Percentiles rank a stretch among this genome's conserved stretches.
Conservation (phyloP, 2,888 invertebrate genomes). For the Matsumyia berberina region DNA sequence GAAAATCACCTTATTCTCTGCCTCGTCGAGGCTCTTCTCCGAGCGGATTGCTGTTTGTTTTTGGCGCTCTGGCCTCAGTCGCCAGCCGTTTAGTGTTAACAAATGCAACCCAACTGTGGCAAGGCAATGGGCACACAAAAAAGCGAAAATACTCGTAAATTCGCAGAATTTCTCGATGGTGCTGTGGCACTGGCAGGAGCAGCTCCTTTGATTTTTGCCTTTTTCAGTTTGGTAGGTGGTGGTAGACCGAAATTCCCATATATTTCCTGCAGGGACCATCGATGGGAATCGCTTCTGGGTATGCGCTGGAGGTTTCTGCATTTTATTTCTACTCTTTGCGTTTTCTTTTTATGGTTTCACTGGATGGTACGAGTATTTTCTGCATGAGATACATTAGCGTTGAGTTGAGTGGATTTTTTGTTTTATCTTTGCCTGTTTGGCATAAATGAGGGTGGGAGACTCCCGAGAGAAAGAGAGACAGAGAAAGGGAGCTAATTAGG, state of each 20-base stretch:
- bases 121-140: slow-evolving; percentile 52
- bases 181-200: slow-evolving; percentile 13
- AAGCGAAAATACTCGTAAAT: slow-evolving; percentile 69
- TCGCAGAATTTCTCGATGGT: slow-evolving; percentile 73
- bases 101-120: slow-evolving; percentile 62
- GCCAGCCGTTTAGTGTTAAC: slow-evolving; percentile 72
- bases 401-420: slow-evolving; percentile 6
- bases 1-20: slow-evolving; percentile 51
- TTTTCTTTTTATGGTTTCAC: slow-evolving; percentile 29
- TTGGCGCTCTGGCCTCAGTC: slow-evolving; percentile 57
- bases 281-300: slow-evolving; percentile 78
- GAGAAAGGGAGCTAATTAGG: slow-evolving; percentile 76
- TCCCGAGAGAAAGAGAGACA: not conserved
- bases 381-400: slow-evolving; percentile 26
- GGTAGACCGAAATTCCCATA: slow-evolving; percentile 70
- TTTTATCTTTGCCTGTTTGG: slow-evolving; percentile 8
- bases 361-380: slow-evolving; percentile 37
- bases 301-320: slow-evolving; percentile 52
- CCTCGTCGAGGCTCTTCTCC: slow-evolving; percentile 18
- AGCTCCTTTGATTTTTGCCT: slow-evolving; percentile 8
- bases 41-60: slow-evolving; percentile 36
- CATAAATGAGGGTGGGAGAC: slow-evolving; percentile 44
- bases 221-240: slow-evolving; percentile 56
- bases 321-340: slow-evolving; percentile 23
- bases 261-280: slow-evolving; percentile 55